These are phyloP conservation scores for Periophthalmus magnuspinnatus DNA, from an alignment of 2,797 vertebrate species.

Conservation along the genomic window DNA sequence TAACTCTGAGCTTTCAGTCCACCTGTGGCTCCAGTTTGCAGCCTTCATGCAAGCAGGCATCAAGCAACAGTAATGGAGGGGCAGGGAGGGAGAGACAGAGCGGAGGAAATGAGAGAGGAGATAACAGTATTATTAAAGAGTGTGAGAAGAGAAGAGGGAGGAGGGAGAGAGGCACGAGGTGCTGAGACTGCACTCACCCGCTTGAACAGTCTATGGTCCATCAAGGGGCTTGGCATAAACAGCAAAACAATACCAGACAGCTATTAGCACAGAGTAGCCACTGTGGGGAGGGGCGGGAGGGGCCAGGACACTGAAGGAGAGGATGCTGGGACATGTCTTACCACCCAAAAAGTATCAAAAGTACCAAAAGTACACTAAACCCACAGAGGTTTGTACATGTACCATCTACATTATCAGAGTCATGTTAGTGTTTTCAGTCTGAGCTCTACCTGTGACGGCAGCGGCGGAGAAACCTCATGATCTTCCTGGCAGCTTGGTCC, in stretches of 20 bases:
- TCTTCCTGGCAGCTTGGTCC: slow-evolving; percentile 99
- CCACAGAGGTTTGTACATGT: slow-evolving; percentile 18
- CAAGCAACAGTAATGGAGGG: slow-evolving; percentile 82
- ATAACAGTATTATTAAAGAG: slow-evolving; percentile 57
- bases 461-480: slow-evolving; percentile 98
- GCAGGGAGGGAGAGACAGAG: slow-evolving; percentile 48
- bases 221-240: slow-evolving; percentile 98
- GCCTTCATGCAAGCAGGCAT: slow-evolving; percentile 99
- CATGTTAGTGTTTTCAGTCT: slow-evolving; percentile 8
- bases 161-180: slow-evolving; percentile 73
- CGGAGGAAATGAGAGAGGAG: slow-evolving; percentile 52
- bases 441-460: slow-evolving; percentile 94
- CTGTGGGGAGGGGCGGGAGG: slow-evolving; percentile 66
- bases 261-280: slow-evolving; percentile 94
- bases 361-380: slow-evolving; percentile 28
- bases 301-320: slow-evolving; percentile 58
- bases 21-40: slow-evolving; percentile 85
- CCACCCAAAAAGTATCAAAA: slow-evolving; percentile 29
- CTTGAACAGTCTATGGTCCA: slow-evolving; percentile 99
- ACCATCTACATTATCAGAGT: slow-evolving; percentile 20
- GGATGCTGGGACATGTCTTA: slow-evolving; percentile 54
- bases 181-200: slow-evolving; percentile 99
- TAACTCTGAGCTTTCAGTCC: slow-evolving; percentile 73
- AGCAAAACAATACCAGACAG: slow-evolving; percentile 99
- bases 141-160: slow-evolving; percentile 48